A percentile compares a stretch with the other conserved stretches of the same genome.
Evolutionary conservation across 2,888 invertebrate species (phyloP).

Genomic region (Apamea epomidion): DNA sequence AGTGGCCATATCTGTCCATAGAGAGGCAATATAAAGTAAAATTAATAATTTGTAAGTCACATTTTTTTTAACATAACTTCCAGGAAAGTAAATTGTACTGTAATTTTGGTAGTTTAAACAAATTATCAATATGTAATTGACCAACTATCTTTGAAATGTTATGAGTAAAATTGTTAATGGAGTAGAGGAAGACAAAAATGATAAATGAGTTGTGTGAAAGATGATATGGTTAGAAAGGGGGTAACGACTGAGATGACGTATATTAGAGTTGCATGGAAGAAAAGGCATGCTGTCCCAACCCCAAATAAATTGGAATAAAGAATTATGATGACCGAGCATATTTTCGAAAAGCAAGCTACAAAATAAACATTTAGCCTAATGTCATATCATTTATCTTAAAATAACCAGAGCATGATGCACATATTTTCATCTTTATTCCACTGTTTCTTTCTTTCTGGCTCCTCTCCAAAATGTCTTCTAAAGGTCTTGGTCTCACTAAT

Average conservation of each 20-base stretch:
- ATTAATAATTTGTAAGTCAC: not conserved
- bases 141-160: not conserved
- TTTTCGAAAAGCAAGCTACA: not conserved
- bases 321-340: not conserved
- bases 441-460: slow-evolving; percentile 35
- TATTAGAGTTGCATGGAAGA: not conserved
- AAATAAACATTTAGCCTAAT: not conserved
- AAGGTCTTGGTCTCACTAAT: slow-evolving; percentile 44
- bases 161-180: not conserved
- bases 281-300: no score
- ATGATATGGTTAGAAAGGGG: not conserved
- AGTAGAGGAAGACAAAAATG: not conserved
- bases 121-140: not conserved
- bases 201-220: not conserved
- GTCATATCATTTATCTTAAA: slow-evolving; percentile 16
- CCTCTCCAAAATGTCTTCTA: slow-evolving; percentile 41
- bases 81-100: not conserved
- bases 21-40: not conserved
- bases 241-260: not conserved
- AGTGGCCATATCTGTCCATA: not conserved
- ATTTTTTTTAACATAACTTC: not conserved
- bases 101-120: not conserved
- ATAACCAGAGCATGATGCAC: slow-evolving; percentile 32
- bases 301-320: not conserved
- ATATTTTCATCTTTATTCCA: slow-evolving; percentile 25